Conservation (phyloP, 2,797 vertebrate genomes). For the Aplochiton taeniatus region DNA sequence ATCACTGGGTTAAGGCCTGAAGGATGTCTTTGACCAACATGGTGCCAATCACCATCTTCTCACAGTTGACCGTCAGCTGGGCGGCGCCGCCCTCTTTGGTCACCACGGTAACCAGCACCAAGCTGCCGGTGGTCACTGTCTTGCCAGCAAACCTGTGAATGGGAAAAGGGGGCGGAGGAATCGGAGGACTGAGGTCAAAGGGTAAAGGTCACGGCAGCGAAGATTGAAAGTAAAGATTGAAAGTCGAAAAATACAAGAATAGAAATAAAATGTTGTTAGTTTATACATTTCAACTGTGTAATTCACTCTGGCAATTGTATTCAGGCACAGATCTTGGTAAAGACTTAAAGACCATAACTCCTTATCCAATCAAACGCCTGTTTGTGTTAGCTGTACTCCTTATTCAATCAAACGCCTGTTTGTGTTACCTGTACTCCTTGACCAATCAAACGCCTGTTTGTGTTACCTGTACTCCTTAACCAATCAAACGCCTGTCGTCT, state of each 20-base stretch:
- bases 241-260: constrained; percentile 13
- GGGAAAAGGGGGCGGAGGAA: constrained; percentile 59
- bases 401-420: no score
- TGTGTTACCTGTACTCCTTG: constrained; percentile 73
- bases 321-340: no score
- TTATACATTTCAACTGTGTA: no score
- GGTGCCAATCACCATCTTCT: constrained; percentile 98
- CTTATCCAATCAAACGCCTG: no score
- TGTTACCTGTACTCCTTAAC: no score
- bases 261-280: constrained; percentile 13
- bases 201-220: constrained; percentile 47
- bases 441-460: no score
- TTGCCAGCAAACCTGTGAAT: constrained; percentile 87
- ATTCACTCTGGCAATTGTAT: no score
- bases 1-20: constrained; percentile 87
- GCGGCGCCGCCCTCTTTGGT: constrained; percentile 69
- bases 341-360: no score
- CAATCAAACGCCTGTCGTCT: constrained; percentile 1
- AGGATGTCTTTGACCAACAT: constrained; percentile 96
- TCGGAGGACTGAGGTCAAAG: constrained; percentile 63
- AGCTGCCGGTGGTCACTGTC: constrained; percentile 87
- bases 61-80: constrained; percentile 92
- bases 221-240: constrained; percentile 45
- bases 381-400: no score
- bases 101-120: constrained; percentile 90